A percentile compares a stretch with the other conserved stretches of the same genome.
phyloP scores from a whole-genome alignment of 92 coral and sea anemone genomes.

The Porites rus region DNA sequence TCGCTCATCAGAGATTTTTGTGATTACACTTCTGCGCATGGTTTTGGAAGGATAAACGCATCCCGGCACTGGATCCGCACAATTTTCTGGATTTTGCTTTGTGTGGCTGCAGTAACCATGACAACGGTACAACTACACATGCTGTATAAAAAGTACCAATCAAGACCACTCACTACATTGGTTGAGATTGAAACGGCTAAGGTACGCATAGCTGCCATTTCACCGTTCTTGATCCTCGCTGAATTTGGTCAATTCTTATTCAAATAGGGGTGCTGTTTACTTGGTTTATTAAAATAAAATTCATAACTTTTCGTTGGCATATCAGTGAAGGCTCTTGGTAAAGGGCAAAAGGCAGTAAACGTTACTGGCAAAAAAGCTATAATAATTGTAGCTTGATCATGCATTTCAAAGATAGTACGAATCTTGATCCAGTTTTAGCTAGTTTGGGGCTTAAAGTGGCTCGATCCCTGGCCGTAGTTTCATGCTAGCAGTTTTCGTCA shows the following conservation, averaged over 20 bases:
- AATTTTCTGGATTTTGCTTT: slow-evolving; percentile 48
- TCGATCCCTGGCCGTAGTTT: too few species aligned
- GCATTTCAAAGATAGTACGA: too few species aligned
- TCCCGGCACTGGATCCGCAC: slow-evolving; percentile 41
- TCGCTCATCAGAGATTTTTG: slow-evolving; percentile 47
- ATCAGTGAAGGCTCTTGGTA: too few species aligned
- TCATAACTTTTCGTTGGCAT: too few species aligned
- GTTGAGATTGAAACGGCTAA: slow-evolving; percentile 55
- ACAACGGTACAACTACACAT: slow-evolving; percentile 48
- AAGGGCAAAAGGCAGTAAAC: too few species aligned
- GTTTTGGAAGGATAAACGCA: slow-evolving; percentile 63
- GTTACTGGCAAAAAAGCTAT: too few species aligned
- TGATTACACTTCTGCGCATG: slow-evolving; percentile 77
- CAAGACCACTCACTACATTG: slow-evolving; percentile 65
- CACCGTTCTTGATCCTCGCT: neutral
- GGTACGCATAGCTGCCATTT: slow-evolving; percentile 9
- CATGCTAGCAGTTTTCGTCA: too few species aligned
- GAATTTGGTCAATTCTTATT: neutral
- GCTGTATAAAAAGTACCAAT: slow-evolving; percentile 46
- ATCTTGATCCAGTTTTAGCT: too few species aligned
- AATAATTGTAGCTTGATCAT: too few species aligned
- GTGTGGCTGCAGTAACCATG: slow-evolving; percentile 52
- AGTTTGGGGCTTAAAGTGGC: too few species aligned
- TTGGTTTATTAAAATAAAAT: neutral
- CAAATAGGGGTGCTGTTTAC: neutral